Conservation (phyloP, 2,888 invertebrate genomes). For the Zeuzera pyrina region DNA sequence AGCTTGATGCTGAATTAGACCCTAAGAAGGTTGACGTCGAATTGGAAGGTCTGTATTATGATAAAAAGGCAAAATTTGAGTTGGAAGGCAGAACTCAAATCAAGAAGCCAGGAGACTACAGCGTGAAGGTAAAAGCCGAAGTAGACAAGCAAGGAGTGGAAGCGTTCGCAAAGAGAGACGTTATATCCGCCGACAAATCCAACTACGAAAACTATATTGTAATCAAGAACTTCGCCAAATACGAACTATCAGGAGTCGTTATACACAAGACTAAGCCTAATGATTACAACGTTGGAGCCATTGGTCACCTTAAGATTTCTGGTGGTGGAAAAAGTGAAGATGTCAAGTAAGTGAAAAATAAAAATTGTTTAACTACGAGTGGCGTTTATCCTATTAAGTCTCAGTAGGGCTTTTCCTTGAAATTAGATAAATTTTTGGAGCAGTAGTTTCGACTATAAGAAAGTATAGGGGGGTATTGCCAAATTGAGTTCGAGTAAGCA, state of each 20-base stretch:
- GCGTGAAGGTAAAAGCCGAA: slow-evolving; percentile 37
- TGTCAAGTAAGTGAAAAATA: slow-evolving; percentile 70
- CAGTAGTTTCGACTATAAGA: too few relatives aligned
- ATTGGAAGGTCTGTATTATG: slow-evolving; percentile 69
- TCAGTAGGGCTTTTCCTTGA: too few relatives aligned
- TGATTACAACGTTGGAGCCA: slow-evolving; percentile 70
- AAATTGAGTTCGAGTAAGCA: too few relatives aligned
- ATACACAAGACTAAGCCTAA: slow-evolving; percentile 68
- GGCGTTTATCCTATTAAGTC: too few relatives aligned
- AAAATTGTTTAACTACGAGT: slow-evolving; percentile 7
- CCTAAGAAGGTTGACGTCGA: slow-evolving; percentile 72
- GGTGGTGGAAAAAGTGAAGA: slow-evolving; percentile 67
- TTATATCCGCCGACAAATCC: slow-evolving; percentile 70
- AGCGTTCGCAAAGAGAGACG: slow-evolving; percentile 70
- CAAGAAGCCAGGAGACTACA: slow-evolving; percentile 56
- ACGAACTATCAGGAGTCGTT: slow-evolving; percentile 74
- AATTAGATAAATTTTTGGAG: too few relatives aligned
- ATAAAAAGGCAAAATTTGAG: slow-evolving; percentile 74
- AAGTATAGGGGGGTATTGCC: too few relatives aligned
- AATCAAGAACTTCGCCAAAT: slow-evolving; percentile 74
- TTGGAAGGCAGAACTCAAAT: slow-evolving; percentile 67
- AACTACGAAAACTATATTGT: slow-evolving; percentile 75
- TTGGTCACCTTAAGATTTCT: slow-evolving; percentile 66
- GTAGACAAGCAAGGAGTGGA: slow-evolving; percentile 49
- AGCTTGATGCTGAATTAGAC: slow-evolving; percentile 72